Percentiles rank a stretch among this genome's conserved stretches.
Conservation (phyloP, 1,140 invertebrate species). For the Littorina saxatilis region DNA sequence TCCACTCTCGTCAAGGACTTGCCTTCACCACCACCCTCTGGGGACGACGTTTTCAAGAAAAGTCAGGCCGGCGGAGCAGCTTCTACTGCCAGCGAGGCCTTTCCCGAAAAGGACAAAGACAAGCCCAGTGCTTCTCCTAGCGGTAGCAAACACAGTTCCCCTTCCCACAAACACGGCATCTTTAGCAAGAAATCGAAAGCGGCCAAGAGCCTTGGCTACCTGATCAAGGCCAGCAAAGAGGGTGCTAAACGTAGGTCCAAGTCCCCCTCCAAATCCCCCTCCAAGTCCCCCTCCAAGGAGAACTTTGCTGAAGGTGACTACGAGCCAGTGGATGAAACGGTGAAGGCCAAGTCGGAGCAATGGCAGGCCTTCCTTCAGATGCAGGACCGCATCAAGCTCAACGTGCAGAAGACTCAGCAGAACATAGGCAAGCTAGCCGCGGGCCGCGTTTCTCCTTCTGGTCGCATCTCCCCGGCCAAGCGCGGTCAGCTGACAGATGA, state of each 20-base stretch:
- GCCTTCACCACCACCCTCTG: constrained; percentile 53
- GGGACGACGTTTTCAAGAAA: constrained; percentile 49
- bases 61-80: constrained; percentile 21
- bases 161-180: constrained; percentile 34
- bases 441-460: constrained; percentile 55
- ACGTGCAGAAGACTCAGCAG: constrained; percentile 72
- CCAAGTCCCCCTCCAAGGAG: constrained; percentile 63
- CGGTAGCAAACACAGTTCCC: constrained; percentile 29
- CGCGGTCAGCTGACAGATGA: constrained; percentile 29
- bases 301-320: constrained; percentile 55
- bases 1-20: constrained; percentile 66
- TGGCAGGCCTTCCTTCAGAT: constrained; percentile 76
- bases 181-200: constrained; percentile 51
- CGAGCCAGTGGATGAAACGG: constrained; percentile 59
- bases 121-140: background rate
- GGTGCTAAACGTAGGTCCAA: constrained; percentile 49
- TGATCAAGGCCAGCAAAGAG: constrained; percentile 47
- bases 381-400: constrained; percentile 74
- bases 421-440: constrained; percentile 70
- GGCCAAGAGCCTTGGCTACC: constrained; percentile 58
- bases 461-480: constrained; percentile 50
- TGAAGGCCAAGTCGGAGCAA: constrained; percentile 73
- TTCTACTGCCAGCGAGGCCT: constrained; percentile 31
- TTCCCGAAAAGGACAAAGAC: constrained; percentile 13
- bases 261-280: constrained; percentile 57